Percentiles rank a stretch among this genome's conserved stretches.
These are phyloP conservation scores for Adineta ricciae DNA, from an alignment of 2,888 invertebrate genomes.

Conservation along the genomic window DNA sequence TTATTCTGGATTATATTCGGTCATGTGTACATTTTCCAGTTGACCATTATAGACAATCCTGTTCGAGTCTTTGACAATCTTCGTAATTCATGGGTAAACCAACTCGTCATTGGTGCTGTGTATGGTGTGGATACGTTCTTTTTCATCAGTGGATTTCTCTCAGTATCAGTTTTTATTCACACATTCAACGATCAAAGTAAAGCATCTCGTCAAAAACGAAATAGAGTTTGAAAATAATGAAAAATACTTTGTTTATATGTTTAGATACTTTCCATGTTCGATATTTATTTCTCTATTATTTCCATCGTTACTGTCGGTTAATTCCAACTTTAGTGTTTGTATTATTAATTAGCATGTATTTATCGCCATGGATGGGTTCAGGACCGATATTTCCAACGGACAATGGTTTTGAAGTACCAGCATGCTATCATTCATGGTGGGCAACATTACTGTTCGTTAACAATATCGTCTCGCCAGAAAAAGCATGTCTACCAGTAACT, in stretches of 20 bases:
- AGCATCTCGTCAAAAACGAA: neutral
- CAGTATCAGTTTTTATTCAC: neutral
- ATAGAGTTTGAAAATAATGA: neutral
- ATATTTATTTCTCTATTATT: neutral
- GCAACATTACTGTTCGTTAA: conserved; percentile 35
- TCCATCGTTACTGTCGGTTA: conserved; percentile 1
- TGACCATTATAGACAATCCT: neutral
- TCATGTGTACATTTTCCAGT: neutral
- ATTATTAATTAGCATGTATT: conserved; percentile 18
- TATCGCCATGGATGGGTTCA: conserved; percentile 19
- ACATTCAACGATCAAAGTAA: neutral
- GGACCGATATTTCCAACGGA: neutral
- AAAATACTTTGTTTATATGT: neutral
- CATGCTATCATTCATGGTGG: conserved; percentile 36
- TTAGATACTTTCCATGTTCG: neutral
- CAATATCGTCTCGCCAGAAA: conserved; percentile 33
- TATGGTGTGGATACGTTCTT: conserved; percentile 29
- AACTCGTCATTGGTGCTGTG: conserved; percentile 1
- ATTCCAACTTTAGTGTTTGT: conserved; percentile 23
- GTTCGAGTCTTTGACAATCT: neutral
- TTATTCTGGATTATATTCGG: neutral
- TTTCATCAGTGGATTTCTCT: conserved; percentile 27
- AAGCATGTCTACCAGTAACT: conserved; percentile 35
- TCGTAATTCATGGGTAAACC: neutral
- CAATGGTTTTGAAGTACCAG: conserved; percentile 20